phyloP scores from a whole-genome alignment of 2,888 invertebrate species.

The Eumacrocentrus americanus region DNA sequence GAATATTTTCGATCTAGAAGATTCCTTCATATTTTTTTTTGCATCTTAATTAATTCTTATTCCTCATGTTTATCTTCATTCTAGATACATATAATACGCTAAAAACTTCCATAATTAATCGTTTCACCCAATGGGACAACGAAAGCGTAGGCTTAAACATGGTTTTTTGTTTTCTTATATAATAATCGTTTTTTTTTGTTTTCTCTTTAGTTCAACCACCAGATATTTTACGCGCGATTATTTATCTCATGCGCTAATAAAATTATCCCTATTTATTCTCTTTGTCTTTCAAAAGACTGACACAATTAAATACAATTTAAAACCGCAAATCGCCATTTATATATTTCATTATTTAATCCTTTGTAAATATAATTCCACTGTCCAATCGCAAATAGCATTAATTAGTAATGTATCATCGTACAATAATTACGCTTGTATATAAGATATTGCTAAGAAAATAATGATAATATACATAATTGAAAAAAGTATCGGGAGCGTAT shows the following conservation, averaged over 20 bases:
- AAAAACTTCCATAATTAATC: constrained; percentile 42
- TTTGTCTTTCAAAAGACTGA: constrained; percentile 33
- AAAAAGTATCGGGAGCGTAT: constrained; percentile 56
- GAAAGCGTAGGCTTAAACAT: constrained; percentile 52
- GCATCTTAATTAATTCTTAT: constrained; percentile 34
- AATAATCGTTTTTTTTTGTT: constrained; percentile 28
- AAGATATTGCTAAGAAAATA: constrained; percentile 50
- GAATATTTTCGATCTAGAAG: constrained; percentile 51
- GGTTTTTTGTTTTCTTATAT: constrained; percentile 26
- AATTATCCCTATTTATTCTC: constrained; percentile 28
- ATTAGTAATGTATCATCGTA: constrained; percentile 42
- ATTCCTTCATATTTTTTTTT: constrained; percentile 32
- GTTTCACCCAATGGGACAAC: constrained; percentile 42
- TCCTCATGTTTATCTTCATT: constrained; percentile 32
- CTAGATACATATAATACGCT: constrained; percentile 39
- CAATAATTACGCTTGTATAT: constrained; percentile 50
- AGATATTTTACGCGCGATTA: constrained; percentile 28
- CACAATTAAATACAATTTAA: constrained; percentile 39
- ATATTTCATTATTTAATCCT: constrained; percentile 34
- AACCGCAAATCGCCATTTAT: constrained; percentile 40
- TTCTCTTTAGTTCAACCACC: constrained; percentile 17
- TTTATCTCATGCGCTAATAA: not conserved
- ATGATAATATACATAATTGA: constrained; percentile 59
- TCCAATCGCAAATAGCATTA: constrained; percentile 37
- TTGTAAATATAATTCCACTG: constrained; percentile 48